Evolutionary conservation across 2,888 invertebrate species (phyloP), one percentile per base, ranked within the genome.

Genomic region (Leucoma salicis): DNA sequence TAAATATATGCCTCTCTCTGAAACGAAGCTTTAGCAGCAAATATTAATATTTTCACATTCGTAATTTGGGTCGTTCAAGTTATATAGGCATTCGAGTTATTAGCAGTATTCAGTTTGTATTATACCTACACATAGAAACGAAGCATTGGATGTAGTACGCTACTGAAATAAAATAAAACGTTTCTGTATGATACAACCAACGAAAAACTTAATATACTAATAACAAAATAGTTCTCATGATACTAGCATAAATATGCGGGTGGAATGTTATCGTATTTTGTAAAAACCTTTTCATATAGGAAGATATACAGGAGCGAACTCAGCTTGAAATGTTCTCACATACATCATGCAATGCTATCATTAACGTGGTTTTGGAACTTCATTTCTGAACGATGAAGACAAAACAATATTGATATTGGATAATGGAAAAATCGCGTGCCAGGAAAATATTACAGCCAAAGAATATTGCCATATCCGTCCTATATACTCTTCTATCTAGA

Each of bases 401-500:
- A 75, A 79, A 85, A 82, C 78, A 84, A 83, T 87, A 86, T 86
- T 87, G 85, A 83, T 86, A 84, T 83, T 84, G 74, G 78, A 78
- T 87, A 84, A 87, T 87, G 85, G 83, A 83, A 83, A 84, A 82
- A 82, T 87, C 64, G 85, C 87, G 86, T 87, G 86, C 71, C 68
- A 66, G 63, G 69, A 74, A 77, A 72, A 74, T 78, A 83, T 84
- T 85, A 84, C 76, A 63, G 63, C 54, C 54, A 63, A 74, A 74
- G 79, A 78, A 84, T 83, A 82, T 78, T 80, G 82, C 81, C 70
- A 79, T 83, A 84, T 83, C 82, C 82, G 74, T 65, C 66, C 73
- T 66, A 64, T 78, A 18, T 18, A 5, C 7, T 79, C 49, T 71
- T 72, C 74, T 78, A 74, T 77, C 74, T 77, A 57, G 60, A 70